These are phyloP conservation scores for Heliornis fulica DNA, from an alignment of 2,113 vertebrate genomes.

Conservation along the genomic window DNA sequence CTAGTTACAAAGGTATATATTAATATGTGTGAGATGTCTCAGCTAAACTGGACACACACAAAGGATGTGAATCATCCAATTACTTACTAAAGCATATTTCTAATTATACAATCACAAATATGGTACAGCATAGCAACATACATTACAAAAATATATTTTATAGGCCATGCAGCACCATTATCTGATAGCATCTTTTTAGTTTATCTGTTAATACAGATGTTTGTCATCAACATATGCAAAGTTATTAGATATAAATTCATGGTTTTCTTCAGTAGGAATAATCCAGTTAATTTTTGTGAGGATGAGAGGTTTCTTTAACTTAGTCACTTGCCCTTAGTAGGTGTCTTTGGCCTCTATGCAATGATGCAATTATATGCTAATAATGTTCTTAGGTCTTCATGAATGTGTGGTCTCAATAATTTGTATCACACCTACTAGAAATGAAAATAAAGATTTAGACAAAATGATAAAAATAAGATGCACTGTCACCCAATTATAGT, in stretches of 20 bases:
- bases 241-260: background rate
- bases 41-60: background rate
- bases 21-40: background rate
- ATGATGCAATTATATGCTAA: background rate
- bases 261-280: background rate
- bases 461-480: background rate
- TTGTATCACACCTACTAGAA: background rate
- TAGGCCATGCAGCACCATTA: background rate
- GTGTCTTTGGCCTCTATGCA: background rate
- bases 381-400: background rate
- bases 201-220: background rate
- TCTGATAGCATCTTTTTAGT: background rate
- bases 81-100: background rate
- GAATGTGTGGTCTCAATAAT: background rate
- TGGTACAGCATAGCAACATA: background rate
- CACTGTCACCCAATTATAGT: background rate
- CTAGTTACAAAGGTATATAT: background rate
- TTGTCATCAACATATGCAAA: background rate
- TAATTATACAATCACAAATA: background rate
- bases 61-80: background rate
- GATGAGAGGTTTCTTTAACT: background rate
- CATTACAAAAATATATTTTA: background rate
- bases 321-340: background rate
- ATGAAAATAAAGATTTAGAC: background rate
- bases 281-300: background rate